A percentile compares a stretch with the other conserved stretches of the same genome.
phyloP scores from a whole-genome alignment of 2,113 vertebrate species.

The Numida meleagris region DNA sequence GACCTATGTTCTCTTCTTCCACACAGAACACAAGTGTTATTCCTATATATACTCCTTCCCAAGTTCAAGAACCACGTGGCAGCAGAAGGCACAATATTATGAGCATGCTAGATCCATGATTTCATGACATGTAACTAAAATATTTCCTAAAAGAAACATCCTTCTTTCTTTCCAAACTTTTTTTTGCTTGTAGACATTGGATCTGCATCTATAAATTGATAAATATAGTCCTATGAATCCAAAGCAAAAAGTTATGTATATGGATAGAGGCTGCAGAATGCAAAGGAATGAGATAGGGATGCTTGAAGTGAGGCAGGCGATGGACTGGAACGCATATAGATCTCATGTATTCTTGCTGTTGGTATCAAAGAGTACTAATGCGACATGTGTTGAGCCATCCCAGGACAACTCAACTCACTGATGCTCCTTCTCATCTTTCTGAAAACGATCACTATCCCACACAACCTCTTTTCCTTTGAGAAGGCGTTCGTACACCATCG shows the following conservation, averaged over 20 bases:
- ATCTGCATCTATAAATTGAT: background rate
- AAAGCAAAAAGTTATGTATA: background rate
- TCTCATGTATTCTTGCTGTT: background rate
- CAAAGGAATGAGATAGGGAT: background rate
- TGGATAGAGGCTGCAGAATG: background rate
- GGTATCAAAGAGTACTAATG: slow-evolving; percentile 16
- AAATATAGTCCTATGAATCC: background rate
- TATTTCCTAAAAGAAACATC: background rate
- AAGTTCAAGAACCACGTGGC: background rate
- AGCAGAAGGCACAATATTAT: slow-evolving; percentile 3
- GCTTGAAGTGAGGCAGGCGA: background rate
- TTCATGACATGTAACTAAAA: background rate
- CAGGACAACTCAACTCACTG: background rate
- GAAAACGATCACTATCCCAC: background rate
- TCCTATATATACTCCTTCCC: background rate
- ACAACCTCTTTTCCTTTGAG: background rate
- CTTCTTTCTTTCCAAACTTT: background rate
- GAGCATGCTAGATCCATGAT: background rate
- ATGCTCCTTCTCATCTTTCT: background rate
- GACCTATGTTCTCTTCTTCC: background rate
- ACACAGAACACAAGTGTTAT: background rate
- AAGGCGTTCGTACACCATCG: slow-evolving; percentile 15
- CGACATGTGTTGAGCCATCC: background rate
- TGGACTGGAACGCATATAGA: background rate
- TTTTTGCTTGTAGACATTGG: background rate